Conservation (phyloP, 2,113 vertebrate genomes). For the Chamaea fasciata region DNA sequence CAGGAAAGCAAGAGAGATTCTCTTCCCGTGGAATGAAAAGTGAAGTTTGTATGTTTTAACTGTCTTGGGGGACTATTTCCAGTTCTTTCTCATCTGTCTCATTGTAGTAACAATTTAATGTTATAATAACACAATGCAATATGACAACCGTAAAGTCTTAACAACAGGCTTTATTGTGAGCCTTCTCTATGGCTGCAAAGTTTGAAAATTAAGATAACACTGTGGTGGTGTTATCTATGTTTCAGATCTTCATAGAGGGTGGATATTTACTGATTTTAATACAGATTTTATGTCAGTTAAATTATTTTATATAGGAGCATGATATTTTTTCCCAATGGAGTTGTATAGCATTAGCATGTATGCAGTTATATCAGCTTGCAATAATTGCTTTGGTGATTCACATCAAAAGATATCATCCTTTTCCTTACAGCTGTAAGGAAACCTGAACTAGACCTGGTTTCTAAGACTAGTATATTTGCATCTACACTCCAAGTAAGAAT, state of each 20-base stretch:
- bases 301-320: not conserved
- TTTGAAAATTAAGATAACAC: not conserved
- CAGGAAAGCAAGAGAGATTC: not conserved
- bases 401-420: not conserved
- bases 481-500: not conserved
- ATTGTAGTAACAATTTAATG: not conserved
- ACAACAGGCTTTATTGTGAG: not conserved
- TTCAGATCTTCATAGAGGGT: not conserved
- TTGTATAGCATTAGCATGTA: not conserved
- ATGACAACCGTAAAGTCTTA: not conserved
- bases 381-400: not conserved
- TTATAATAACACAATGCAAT: constrained; percentile 6
- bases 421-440: not conserved
- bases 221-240: not conserved
- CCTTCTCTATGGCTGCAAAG: not conserved
- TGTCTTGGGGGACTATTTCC: constrained; percentile 30
- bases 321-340: not conserved
- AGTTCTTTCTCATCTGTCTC: not conserved
- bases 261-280: not conserved
- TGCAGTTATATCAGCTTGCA: not conserved
- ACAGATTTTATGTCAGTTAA: not conserved
- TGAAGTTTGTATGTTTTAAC: constrained; percentile 23
- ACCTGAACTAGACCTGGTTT: not conserved
- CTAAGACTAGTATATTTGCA: not conserved
- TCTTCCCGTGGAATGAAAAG: not conserved